Base-by-base conservation (phyloP, 2,888 invertebrate genomes). In the Amphipyra berbera region DNA sequence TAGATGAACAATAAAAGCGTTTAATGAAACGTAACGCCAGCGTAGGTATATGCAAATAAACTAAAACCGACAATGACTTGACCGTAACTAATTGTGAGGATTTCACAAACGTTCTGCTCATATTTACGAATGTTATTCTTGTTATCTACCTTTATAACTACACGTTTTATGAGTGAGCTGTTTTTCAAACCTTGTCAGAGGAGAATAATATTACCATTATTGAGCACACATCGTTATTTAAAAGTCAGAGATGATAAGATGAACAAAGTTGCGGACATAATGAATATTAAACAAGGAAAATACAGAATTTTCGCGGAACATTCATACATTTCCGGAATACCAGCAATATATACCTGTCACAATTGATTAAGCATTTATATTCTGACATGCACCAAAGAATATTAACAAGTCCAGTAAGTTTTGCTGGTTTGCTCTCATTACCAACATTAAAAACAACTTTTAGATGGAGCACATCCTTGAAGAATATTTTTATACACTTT, bases 111-210 rank as follows among this genome's bases (percentile, higher is more conserved):
- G 60, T 66, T 64, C 57, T 65, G 46, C 54, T 63, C 40, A 54
- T 75, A 72, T 75, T 69, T 59, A 72, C 57, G 41, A 38, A 46
- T 67, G 40, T 66, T 74, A 61, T 67, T 68, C 40, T 65, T 62
- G 48, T 63, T 74, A 56, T 66, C 46, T 64, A 55, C 45, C 35
- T 61, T 61, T 68, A 45, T 48, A 21, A 21, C 3, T 21, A 56
- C 53, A 67, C 38, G 21, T 64, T 48, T 38, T 47, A 56, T 58
- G 45, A 63, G 42, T 33, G 46, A 61, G 30, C 21, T 69, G 60
- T 77, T 77, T 71, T 75, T 59, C 53, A 64, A 73, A 77, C 79
- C 77, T 77, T 76, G 73, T 67, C 57, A 42, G 40, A 56, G 64
- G 40, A 59, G 64, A 60, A 78, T 75, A 78, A 78, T 78, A 71